Conservation (phyloP, 1,140 invertebrate species). For the Caenorhabditis brenneri region DNA sequence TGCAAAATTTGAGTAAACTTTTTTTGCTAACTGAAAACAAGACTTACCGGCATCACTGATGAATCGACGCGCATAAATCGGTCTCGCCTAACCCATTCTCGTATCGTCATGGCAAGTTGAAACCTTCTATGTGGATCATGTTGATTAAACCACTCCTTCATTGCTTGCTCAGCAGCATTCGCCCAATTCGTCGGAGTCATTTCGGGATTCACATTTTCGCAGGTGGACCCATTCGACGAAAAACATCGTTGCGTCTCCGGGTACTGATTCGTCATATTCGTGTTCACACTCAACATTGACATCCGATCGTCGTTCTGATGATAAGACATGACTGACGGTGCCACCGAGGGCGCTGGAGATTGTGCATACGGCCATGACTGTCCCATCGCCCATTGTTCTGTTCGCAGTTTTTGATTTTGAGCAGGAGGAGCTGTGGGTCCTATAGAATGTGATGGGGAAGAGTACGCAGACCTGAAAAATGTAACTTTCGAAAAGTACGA, state of each 20-base stretch:
- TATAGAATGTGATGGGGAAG: not conserved
- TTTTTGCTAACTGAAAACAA: no score
- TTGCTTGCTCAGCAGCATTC: not conserved
- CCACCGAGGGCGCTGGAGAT: not conserved
- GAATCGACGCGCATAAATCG: not conserved
- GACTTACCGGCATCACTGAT: not conserved
- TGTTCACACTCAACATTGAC: constrained; percentile 38
- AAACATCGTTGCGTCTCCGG: constrained; percentile 12
- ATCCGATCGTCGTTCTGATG: constrained; percentile 30
- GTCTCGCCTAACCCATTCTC: not conserved
- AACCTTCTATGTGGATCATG: not conserved
- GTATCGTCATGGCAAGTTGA: not conserved
- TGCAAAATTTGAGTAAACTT: no score
- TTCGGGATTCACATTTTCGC: constrained; percentile 30
- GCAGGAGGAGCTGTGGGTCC: not conserved
- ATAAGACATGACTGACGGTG: constrained; percentile 12
- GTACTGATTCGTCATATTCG: not conserved
- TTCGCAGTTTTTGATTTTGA: not conserved
- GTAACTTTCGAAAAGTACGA: no score
- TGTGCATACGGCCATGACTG: constrained; percentile 21
- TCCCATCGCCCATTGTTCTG: constrained; percentile 20
- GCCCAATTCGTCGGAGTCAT: not conserved
- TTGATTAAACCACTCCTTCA: not conserved
- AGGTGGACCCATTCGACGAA: not conserved
- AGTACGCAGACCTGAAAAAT: not conserved